Evolutionary conservation across 2,797 vertebrate genomes (phyloP), one percentile per base, ranked within the genome.

Genomic region (Cyclura pinguis): DNA sequence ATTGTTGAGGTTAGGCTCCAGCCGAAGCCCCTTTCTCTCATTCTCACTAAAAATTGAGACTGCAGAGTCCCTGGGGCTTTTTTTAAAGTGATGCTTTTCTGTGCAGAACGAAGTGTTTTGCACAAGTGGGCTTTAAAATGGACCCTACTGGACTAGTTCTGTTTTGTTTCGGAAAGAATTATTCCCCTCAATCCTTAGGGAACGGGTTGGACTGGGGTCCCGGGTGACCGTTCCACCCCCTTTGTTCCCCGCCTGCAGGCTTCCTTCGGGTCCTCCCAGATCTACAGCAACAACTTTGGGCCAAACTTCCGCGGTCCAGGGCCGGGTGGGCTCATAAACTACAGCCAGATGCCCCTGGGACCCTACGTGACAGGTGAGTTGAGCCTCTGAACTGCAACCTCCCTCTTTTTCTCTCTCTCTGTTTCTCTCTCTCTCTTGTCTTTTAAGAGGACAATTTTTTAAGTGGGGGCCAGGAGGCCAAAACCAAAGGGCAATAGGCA

Each of bases 261-360:
- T 12, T 98, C 98, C 57, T 99, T 99, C 0, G 97, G 98, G 96
- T 98, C 98, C 81, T 98, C 99, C 35, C 99, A 98, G 97, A 98
- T 99, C 97, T 99, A 99, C 96, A 98, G 97, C 97, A 98, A 96
- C 96, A 97, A 96, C 95, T 99, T 99, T 3, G 98, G 98, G 69
- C 97, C 98, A n/a, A 98, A 97, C 47, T 99, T 99, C 97, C 97
- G 98, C 93, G 98, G 98, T 69, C 98, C 98, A 0, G 98, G 98
- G 35, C 98, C 98, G 0, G 98, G 98, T 16, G 97, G 98, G 85
- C 98, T 99, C 96, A 98, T 99, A 95, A 99, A 99, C 98, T 99
- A 99, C 97, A 99, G 98, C 89, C 99, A 99, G 98, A 99, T 99
- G 99, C 99, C 99, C 90, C 97, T 99, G 90, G 99, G 99, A 89